Evolutionary conservation across 2,888 invertebrate species (phyloP).

Genomic region (Hemithea aestivaria): DNA sequence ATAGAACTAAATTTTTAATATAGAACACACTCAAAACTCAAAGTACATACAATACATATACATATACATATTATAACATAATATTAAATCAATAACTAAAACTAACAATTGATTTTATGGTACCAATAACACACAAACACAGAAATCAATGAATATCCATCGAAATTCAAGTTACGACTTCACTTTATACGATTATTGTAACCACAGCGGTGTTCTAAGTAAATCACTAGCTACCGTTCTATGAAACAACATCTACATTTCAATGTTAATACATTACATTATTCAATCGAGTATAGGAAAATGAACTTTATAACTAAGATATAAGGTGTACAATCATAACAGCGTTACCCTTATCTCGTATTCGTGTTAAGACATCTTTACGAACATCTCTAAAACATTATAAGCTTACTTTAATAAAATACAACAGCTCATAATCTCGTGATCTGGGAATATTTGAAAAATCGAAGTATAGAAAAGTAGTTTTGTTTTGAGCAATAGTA

Average conservation of each 20-base stretch:
- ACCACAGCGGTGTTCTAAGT: constrained; percentile 51
- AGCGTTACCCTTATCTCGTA: too few relatives aligned
- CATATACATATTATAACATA: too few relatives aligned
- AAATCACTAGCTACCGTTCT: constrained; percentile 46
- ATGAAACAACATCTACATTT: constrained; percentile 24
- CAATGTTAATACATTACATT: constrained; percentile 22
- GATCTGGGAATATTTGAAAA: constrained; percentile 13
- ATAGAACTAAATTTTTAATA: too few relatives aligned
- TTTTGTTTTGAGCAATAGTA: too few relatives aligned
- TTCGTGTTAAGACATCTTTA: constrained; percentile 35
- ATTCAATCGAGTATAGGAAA: too few relatives aligned
- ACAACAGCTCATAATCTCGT: constrained; percentile 12
- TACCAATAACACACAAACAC: constrained; percentile 7
- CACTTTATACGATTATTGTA: constrained; percentile 38
- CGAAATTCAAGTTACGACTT: constrained; percentile 35
- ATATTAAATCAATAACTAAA: constrained; percentile 10
- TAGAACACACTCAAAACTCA: too few relatives aligned
- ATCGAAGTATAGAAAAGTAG: constrained; percentile 8
- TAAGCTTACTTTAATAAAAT: constrained; percentile 16
- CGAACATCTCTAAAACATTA: constrained; percentile 26
- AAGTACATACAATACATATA: too few relatives aligned
- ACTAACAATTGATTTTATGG: constrained; percentile 9
- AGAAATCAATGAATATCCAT: constrained; percentile 19
- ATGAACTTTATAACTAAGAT: too few relatives aligned
- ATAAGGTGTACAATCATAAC: too few relatives aligned